Evolutionary conservation across 2,113 vertebrate species (phyloP).

Genomic region (Urocitellus parryii): DNA sequence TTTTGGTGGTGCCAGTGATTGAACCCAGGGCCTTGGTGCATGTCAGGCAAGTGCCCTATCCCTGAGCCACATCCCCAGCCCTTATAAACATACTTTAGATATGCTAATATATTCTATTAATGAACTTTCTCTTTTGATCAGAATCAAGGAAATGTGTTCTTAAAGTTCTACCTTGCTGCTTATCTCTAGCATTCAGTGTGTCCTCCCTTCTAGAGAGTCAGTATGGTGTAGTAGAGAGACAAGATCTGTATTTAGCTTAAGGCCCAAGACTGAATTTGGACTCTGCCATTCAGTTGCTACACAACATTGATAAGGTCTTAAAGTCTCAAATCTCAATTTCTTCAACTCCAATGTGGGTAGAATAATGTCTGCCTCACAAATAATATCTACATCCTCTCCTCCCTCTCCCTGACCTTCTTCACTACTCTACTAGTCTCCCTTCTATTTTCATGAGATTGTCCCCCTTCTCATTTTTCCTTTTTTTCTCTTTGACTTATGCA

Average conservation of each 20-base stretch:
- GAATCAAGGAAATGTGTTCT: background rate
- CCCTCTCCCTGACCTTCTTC: background rate
- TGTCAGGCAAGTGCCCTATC: no score
- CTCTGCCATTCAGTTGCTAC: background rate
- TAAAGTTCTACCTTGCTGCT: background rate
- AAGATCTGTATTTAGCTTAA: background rate
- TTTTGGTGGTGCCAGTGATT: background rate
- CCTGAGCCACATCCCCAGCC: no score
- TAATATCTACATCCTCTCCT: background rate
- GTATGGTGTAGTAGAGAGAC: background rate
- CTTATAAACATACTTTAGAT: background rate
- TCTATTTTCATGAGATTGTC: background rate
- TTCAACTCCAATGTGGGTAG: background rate
- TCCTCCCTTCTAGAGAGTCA: background rate
- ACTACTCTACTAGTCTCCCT: no score
- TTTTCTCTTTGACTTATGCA: no score
- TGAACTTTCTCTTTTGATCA: slow-evolving; percentile 37
- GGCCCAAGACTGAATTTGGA: background rate
- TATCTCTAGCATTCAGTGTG: background rate
- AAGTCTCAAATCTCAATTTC: slow-evolving; percentile 26
- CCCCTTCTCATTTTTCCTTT: no score
- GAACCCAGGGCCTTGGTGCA: no score
- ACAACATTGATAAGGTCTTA: slow-evolving; percentile 20
- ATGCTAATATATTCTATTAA: background rate
- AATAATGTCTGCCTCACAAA: background rate